Base-by-base conservation (phyloP, 1,140 invertebrate genomes). In the Ruditapes philippinarum region DNA sequence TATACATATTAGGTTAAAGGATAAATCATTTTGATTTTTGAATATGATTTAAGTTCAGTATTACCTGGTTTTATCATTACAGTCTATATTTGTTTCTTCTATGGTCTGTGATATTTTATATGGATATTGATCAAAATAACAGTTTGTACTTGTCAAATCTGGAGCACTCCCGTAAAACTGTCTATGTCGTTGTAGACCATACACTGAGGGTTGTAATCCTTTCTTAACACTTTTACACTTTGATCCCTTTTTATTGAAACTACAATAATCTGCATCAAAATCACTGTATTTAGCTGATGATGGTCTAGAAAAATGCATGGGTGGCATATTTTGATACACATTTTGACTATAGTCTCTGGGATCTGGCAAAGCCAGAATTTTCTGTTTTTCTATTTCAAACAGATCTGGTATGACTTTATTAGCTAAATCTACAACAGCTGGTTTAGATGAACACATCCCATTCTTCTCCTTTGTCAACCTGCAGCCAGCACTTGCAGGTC, bases 81-180 rank as follows among this genome's bases (percentile, higher is more conserved):
- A 31, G 19, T 82, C 51, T 14, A 65, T 51, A 9, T 51, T 57
- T 19, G 68, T 38, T 36, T 70, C 51, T 14, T 54, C 38, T 57
- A 17, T n/a, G 28, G 84, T 80, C 28, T 84, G 45, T 0, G 89
- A 68, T 31, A 65, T 51, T 73, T 87, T 90, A 78, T 90, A 90
- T 14, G 89, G 89, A 65, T 60, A 90, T 22, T 62, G 70, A 36
- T 85, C 81, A 28, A 51, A 73, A 54, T 79, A 42, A 80, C 36
- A 51, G 25, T 87, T 36, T 19, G 49, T 28, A 49, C n/a, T 65
- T 7, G 25, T 57, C 33, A 62, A 31, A 82, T 92, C 87, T 28
- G 90, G 74, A 49, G 89, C 84, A 78, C 91, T 92, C 12, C 93
- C 93, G 91, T 81, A 93, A 36, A 94, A 73, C 45, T 92, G 91